A percentile compares a stretch with the other conserved stretches of the same genome.
phyloP scores from a whole-genome alignment of 2,797 vertebrate genomes.

The Eulemur coronatus region DNA sequence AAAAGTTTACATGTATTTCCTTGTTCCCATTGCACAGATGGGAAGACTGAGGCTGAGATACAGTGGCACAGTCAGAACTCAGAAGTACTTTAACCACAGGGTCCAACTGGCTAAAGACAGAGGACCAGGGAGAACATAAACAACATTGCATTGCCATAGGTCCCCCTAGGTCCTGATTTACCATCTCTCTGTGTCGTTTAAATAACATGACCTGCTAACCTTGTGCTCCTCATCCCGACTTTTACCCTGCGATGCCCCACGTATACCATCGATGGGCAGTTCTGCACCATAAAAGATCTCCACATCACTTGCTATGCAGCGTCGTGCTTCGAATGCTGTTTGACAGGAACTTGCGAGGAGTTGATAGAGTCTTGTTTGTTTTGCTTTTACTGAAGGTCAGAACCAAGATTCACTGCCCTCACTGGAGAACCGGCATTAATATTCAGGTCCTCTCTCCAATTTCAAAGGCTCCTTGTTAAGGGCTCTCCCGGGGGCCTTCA shows the following conservation, averaged over 20 bases:
- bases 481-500: conserved; percentile 54
- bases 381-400: conserved; percentile 68
- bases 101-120: not conserved
- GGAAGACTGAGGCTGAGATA: not conserved
- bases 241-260: not conserved
- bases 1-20: not conserved
- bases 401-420: conserved; percentile 55
- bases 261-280: not conserved
- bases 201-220: not conserved
- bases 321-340: conserved; percentile 51
- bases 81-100: not conserved
- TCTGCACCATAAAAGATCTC: not conserved
- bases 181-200: not conserved
- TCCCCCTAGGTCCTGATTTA: not conserved
- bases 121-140: not conserved
- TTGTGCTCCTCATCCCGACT: not conserved
- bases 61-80: not conserved
- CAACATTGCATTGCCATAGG: not conserved
- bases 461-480: conserved; percentile 72
- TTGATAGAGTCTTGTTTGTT: conserved; percentile 68
- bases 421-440: conserved; percentile 66
- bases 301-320: conserved; percentile 22
- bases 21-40: not conserved
- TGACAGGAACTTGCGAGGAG: conserved; percentile 48
- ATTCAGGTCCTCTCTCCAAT: conserved; percentile 58